phyloP scores from a whole-genome alignment of 2,888 invertebrate species.

The Tenthredo livida region DNA sequence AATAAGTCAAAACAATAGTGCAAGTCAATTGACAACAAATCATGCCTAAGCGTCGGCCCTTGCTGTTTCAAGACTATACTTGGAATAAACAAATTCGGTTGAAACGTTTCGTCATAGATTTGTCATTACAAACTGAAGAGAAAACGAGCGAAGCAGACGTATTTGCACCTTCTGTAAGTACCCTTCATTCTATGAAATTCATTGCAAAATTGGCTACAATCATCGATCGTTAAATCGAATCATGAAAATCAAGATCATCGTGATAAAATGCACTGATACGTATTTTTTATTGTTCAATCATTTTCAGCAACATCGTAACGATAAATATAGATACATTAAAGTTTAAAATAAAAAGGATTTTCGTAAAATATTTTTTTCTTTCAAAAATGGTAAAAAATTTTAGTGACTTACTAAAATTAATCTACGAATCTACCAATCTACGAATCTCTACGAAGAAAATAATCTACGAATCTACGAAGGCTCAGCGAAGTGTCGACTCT shows the following conservation, averaged over 20 bases:
- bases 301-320: neutral
- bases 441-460: too few species aligned
- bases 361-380: too few species aligned
- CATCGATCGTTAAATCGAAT: slow-evolving; percentile 7
- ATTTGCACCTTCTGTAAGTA: slow-evolving; percentile 4
- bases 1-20: neutral
- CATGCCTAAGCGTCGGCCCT: slow-evolving; percentile 25
- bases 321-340: slow-evolving; percentile 9
- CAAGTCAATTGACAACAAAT: neutral
- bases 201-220: neutral
- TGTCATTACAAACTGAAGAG: slow-evolving; percentile 21
- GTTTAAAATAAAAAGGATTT: neutral
- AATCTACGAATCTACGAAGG: too few species aligned
- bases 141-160: slow-evolving; percentile 11
- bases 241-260: slow-evolving; percentile 7
- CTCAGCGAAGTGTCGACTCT: too few species aligned
- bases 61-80: slow-evolving; percentile 26
- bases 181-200: neutral
- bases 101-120: neutral
- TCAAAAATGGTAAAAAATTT: neutral
- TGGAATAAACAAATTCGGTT: slow-evolving; percentile 41
- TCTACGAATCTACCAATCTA: too few species aligned
- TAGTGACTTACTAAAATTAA: too few species aligned
- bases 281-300: neutral
- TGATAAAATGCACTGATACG: slow-evolving; percentile 3